Conservation (phyloP, 2,797 vertebrate species). For the Takifugu rubripes region DNA sequence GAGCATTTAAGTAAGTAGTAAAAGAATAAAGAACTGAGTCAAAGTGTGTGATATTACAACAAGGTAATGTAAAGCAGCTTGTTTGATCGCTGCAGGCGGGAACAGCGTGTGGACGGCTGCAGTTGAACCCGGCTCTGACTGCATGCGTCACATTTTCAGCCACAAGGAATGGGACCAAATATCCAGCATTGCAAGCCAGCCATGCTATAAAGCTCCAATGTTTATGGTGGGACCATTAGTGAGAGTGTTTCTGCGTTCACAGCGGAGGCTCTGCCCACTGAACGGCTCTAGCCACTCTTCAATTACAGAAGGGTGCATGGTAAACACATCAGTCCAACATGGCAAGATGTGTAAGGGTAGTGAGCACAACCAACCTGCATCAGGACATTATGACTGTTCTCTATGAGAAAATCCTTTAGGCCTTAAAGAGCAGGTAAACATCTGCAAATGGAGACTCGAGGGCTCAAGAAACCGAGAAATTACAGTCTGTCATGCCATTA, state of each 20-base stretch:
- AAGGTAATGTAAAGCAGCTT: slow-evolving; percentile 36
- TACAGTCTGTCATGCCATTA: too few species aligned
- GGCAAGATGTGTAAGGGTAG: too few species aligned
- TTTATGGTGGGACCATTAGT: slow-evolving; percentile 32
- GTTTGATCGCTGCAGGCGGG: slow-evolving; percentile 40
- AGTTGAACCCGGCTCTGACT: slow-evolving; percentile 33
- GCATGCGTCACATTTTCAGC: slow-evolving; percentile 50
- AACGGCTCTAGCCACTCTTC: slow-evolving; percentile 11
- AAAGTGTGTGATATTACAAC: slow-evolving; percentile 11
- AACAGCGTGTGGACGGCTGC: slow-evolving; percentile 20
- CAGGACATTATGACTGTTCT: too few species aligned
- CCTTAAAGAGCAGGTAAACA: too few species aligned
- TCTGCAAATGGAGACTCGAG: too few species aligned
- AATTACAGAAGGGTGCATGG: background rate
- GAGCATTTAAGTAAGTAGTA: slow-evolving; percentile 6
- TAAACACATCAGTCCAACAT: too few species aligned
- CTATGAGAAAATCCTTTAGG: too few species aligned
- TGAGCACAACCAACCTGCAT: too few species aligned
- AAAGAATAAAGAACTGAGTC: slow-evolving; percentile 41
- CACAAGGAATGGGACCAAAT: slow-evolving; percentile 55
- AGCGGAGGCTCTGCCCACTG: background rate
- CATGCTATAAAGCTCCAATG: slow-evolving; percentile 37
- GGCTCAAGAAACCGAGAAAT: too few species aligned
- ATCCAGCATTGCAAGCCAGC: slow-evolving; percentile 41
- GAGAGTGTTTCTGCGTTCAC: slow-evolving; percentile 25